Base-by-base conservation (phyloP, 2,797 vertebrate genomes). In the Spatula clypeata region DNA sequence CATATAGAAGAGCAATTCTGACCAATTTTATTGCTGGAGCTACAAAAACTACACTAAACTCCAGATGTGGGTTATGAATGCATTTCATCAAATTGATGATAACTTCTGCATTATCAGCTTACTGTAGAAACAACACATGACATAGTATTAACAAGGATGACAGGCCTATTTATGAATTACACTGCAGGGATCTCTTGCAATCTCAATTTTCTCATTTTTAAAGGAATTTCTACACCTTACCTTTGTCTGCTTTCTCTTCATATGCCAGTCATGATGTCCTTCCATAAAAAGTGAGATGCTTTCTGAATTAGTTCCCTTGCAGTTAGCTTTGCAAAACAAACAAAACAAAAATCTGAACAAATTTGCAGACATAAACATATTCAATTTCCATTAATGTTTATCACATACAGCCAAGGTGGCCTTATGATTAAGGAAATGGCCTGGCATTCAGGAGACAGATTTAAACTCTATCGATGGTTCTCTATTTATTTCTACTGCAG, bases 361-460 rank as follows among this genome's bases (percentile, higher is more conserved):
- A 76, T 87, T 36, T 36, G 29, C 42, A 76, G n/a, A 73, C 6
- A 8, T 64, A 76, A 44, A 64, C 34, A 29, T 53, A 62, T 14
- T 84, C 27, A 60, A 57, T 89, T 85, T 27, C 38, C 0, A 0
- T 54, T 55, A 70, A 82, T 4, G 13, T 79, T 89, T 92, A 64
- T 79, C 60, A 73, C 26, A 27, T 55, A 18, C 8, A 73, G 18
- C 40, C 42, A 95, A 74, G 79, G 64, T 91, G 81, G 57, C 54
- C 40, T 85, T 91, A 73, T 29, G 67, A 90, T 91, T 85, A 82
- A 87, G 79, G 71, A 95, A 94, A 91, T 89, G 12, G 60, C 54
- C 51, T 70, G 70, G 31, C 27, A 57, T 40, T 87, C 69, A 29
- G 21, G 71, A 93, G 55, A 77, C 15, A 92, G 62, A 55, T 72